phyloP scores from a whole-genome alignment of 2,797 vertebrate genomes.

The Hoplostethus atlanticus region DNA sequence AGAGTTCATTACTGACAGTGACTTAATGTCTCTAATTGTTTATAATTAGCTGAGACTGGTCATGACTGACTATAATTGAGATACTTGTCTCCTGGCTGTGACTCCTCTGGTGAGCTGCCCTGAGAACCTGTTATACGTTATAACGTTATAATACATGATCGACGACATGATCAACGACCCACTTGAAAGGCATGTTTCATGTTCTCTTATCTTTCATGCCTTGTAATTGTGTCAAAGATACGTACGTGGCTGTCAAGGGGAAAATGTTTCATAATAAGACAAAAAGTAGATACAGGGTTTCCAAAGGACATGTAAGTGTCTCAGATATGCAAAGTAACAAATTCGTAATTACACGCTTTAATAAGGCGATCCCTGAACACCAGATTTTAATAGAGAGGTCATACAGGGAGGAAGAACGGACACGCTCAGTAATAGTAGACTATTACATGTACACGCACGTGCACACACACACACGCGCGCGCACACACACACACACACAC shows the following conservation, averaged over 20 bases:
- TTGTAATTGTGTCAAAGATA: not conserved
- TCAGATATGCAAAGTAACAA: slow-evolving; percentile 13
- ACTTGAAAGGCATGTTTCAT: not conserved
- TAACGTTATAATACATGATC: not conserved
- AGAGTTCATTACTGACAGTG: slow-evolving; percentile 44
- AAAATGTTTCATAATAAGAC: not conserved
- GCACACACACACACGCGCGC: not conserved
- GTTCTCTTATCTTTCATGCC: not conserved
- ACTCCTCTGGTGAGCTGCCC: slow-evolving; percentile 32
- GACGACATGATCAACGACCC: not conserved
- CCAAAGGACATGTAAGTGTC: not conserved
- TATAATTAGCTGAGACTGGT: slow-evolving; percentile 54
- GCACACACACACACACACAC: not conserved
- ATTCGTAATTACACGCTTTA: slow-evolving; percentile 32
- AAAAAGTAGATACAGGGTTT: too few relatives aligned
- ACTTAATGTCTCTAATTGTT: slow-evolving; percentile 57
- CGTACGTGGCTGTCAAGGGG: not conserved
- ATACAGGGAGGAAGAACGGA: not conserved
- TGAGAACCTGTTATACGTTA: too few relatives aligned
- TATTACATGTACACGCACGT: slow-evolving; percentile 4
- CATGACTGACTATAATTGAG: slow-evolving; percentile 54
- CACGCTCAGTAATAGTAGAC: slow-evolving; percentile 21
- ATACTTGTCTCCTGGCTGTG: slow-evolving; percentile 28
- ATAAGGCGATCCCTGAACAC: slow-evolving; percentile 28
- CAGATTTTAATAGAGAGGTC: slow-evolving; percentile 45